Conservation (phyloP, 2,113 vertebrate species). For the Rostratula benghalensis region DNA sequence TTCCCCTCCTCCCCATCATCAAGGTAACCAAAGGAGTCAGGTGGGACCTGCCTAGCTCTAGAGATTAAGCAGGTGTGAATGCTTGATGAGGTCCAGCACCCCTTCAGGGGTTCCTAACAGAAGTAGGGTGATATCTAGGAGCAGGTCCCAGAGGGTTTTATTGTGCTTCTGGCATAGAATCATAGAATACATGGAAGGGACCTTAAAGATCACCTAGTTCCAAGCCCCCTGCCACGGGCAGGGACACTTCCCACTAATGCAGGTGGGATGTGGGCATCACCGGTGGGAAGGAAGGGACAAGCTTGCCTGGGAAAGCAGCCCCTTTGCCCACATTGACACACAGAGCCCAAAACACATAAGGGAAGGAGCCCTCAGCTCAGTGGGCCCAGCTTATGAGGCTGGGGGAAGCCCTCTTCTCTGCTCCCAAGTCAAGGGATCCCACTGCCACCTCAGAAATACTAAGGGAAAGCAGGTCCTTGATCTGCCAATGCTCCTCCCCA, state of each 20-base stretch:
- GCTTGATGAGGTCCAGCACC: neutral
- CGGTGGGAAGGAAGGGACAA: neutral
- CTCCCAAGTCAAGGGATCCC: neutral
- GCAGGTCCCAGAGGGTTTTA: neutral
- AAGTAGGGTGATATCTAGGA: neutral
- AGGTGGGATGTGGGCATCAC: neutral
- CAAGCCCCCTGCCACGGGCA: neutral
- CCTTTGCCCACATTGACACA: rapidly evolving
- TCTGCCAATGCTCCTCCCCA: rapidly evolving
- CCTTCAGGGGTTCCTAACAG: neutral
- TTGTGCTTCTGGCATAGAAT: neutral
- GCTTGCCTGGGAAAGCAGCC: neutral
- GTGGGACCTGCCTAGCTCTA: neutral
- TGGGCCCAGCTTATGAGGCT: neutral
- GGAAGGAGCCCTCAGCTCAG: neutral
- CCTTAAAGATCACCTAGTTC: neutral
- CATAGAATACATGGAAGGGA: neutral
- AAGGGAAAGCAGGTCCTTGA: neutral
- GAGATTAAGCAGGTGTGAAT: neutral
- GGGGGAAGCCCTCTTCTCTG: neutral
- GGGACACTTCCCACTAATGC: neutral
- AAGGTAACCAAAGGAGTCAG: neutral
- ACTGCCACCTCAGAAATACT: neutral
- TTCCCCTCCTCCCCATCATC: neutral
- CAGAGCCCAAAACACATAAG: neutral